Evolutionary conservation across 1,140 invertebrate species (phyloP), one percentile per base, ranked within the genome.

Genomic region (Drosophila fuyamai): DNA sequence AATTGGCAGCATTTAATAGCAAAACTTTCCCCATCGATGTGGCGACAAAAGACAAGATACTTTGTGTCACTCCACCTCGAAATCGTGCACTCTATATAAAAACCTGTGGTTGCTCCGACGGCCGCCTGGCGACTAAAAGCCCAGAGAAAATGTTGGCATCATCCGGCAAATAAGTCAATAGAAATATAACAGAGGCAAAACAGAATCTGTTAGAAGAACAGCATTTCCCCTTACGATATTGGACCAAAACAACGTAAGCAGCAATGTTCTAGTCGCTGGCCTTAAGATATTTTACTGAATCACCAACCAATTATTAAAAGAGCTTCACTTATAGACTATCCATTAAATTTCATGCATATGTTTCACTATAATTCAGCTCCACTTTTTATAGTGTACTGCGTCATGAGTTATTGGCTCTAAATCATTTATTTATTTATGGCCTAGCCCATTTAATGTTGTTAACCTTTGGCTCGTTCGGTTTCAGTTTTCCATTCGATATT

Each of bases 1-100:
- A 83, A 86, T 86, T 88, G 83, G 73, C 53, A 78, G 48, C 76
- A 59, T 74, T 88, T 88, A 86, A 86, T 86, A 86, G 83, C 79
- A 47, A 83, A 86, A 86, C 83, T 86, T 86, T 86, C 40, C 50
- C 83, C 82, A 88, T 86, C 72, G 79, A 73, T 72, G 80, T 68
- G 78, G 68, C 79, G 65, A 79, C 79, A 82, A 79, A 79, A 81
- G 76, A 82, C 57, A 59, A 66, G 55, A 61, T 61, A 65, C 55
- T 62, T 71, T 77, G 46, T 61, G 54, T 41, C 38, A 14, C 43
- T 66, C 65, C 54, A 54, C 50, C 18, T 36, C 12, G 8, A 35
- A 65, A 5, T 58, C 16, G 29, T 51, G 43, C 73, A 75, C 71
- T 75, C 40, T n/a, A 35, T 63, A 23, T 63, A 29, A 38, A 38